phyloP scores from a whole-genome alignment of 2,888 invertebrate genomes.

The Trisateles emortualis region DNA sequence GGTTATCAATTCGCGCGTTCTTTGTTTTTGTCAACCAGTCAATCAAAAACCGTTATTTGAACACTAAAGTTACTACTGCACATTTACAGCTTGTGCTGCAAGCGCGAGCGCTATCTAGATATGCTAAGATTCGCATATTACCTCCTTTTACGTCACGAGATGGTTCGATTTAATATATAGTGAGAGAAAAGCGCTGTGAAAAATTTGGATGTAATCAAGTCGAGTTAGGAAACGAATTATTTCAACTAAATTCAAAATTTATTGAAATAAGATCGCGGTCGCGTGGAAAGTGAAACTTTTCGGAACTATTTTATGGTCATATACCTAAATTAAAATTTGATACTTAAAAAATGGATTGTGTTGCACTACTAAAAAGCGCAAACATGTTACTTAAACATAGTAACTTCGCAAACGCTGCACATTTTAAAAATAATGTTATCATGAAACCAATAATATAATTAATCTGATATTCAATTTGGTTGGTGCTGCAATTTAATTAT shows the following conservation, averaged over 20 bases:
- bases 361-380: no score
- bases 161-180: constrained; percentile 2
- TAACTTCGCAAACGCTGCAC: not conserved
- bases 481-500: not conserved
- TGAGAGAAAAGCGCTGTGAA: constrained; percentile 45
- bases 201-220: constrained; percentile 21
- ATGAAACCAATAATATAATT: not conserved
- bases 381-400: not conserved
- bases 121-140: not conserved
- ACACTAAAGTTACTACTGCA: no score
- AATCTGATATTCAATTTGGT: not conserved
- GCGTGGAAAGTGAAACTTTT: constrained; percentile 39
- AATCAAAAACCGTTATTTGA: no score
- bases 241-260: constrained; percentile 40
- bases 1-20: no score
- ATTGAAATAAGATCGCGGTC: constrained; percentile 27
- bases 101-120: no score
- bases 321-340: not conserved
- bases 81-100: no score
- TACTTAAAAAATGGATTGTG: not conserved
- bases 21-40: no score
- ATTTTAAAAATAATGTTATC: not conserved
- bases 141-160: not conserved
- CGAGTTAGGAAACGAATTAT: constrained; percentile 37
- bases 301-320: not conserved